Conservation (phyloP, 2,888 invertebrate species). For the Flexamia atlantica region DNA sequence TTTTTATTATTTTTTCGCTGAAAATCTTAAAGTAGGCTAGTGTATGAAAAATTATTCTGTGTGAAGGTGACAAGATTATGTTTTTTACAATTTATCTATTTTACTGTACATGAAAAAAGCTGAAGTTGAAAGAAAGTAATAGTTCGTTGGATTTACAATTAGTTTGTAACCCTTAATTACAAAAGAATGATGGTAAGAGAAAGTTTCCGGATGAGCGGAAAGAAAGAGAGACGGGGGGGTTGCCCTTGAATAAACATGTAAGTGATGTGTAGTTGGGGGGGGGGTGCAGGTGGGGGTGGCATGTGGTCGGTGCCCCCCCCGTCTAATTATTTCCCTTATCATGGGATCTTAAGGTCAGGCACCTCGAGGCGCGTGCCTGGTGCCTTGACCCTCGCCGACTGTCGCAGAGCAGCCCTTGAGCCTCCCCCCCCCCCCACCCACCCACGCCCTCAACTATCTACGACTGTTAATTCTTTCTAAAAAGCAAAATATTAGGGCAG, state of each 20-base stretch:
- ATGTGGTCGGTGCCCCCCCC: neutral
- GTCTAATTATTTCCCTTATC: constrained; percentile 54
- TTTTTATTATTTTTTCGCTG: too few relatives aligned
- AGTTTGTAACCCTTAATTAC: neutral
- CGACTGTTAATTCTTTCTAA: too few relatives aligned
- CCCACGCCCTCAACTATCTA: too few relatives aligned
- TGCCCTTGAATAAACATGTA: constrained; percentile 49
- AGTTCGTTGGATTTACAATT: too few relatives aligned
- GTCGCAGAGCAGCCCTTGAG: neutral
- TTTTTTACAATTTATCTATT: too few relatives aligned
- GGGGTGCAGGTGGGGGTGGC: constrained; percentile 44
- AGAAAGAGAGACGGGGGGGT: neutral
- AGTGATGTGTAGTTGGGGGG: constrained; percentile 8
- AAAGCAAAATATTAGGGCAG: too few relatives aligned
- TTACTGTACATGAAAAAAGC: too few relatives aligned
- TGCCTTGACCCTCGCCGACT: constrained; percentile 49
- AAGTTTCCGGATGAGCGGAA: neutral
- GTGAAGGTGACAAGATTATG: too few relatives aligned
- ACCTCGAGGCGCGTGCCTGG: constrained; percentile 36
- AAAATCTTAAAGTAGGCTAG: too few relatives aligned
- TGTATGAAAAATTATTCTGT: too few relatives aligned
- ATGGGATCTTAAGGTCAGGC: constrained; percentile 45
- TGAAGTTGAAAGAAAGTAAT: too few relatives aligned
- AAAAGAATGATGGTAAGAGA: constrained; percentile 17
- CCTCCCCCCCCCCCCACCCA: neutral